Base-by-base conservation (phyloP, 2,888 invertebrate species). In the Drosophila cyrtoloma region DNA sequence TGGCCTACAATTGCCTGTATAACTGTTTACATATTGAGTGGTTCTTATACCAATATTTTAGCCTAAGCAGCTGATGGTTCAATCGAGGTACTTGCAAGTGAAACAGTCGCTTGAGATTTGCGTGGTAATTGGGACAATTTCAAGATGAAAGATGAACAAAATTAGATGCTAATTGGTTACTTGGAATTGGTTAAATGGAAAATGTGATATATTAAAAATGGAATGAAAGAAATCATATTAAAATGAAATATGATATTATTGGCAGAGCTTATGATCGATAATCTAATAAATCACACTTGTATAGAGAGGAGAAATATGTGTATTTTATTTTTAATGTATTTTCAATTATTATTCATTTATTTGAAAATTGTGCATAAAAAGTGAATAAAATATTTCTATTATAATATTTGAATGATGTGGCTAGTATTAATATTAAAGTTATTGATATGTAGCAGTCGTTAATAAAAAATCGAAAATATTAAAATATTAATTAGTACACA, bases 1-100 rank as follows among this genome's bases (percentile, higher is more conserved):
- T 5, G 39, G 35, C 44, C 59, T 51, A 61, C 32, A 42, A 68
- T 68, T 68, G 58, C 30, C 50, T 12, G 42, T 22, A 22, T 52
- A 44, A 60, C 39, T 32, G 50, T 47, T 62, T 5, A 30, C 14
- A 52, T 44, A 37, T 35, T 51, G 12, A 56, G 37, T 44, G 53
- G 9, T 28, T 26, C 6, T 32, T n/a, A 28, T 39, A 50, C 4
- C 12, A 53, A 28, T 44, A 62, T 33, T 26, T 51, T 16, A 32
- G 16, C 42, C 33, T 33, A 51, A 53, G 32, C 28, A 56, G 32
- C 37, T 32, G 28, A 9, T 64, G 19, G 16, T 33, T 51, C 2
- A n/a, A 51, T 61, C 51, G 9, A 12, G 32, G 9, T 39, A 33
- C 32, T 60, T 22, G 14, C 3, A 9, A 30, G 35, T 44, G 30